Evolutionary conservation across 2,797 vertebrate genomes (phyloP), one percentile per base, ranked within the genome.

Genomic region (Discoglossus pictus): DNA sequence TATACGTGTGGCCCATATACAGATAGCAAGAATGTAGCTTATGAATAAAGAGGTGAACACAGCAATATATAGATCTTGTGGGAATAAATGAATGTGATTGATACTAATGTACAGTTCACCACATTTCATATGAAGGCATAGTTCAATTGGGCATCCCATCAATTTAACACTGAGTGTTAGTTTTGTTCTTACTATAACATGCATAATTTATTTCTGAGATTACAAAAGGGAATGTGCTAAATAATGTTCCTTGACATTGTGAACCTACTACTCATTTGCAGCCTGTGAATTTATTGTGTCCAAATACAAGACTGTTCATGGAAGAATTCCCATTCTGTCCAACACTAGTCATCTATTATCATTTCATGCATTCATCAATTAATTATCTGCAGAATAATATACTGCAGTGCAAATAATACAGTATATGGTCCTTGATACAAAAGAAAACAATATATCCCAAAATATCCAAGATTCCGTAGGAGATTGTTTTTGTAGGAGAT

Each of bases 61-160:
- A 2, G 8, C 34, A 11, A 42, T 24, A 2, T 13, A 6, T 5
- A 15, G 54, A 59, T 55, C 62, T 43, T 51, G 16, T 1, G 52
- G 24, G 63, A 24, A 56, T n/a, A 56, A 56, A 56, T 48, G 18
- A 66, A 39, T 2, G 8, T 52, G 65, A 52, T 43, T 61, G 65
- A 34, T 52, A 35, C 18, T 44, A 60, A 68, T 52, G 46, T 27
- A 25, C 36, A 13, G 47, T 35, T 21, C 40, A n/a, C 40, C n/a
- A 18, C 16, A 9, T 46, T 39, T 43, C 39, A 43, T 2, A 12
- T 39, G 25, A 16, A 7, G 13, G 40, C 21, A 31, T 12, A 11
- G 39, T 65, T 65, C 40, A 50, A 65, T 13, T 24, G 52, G 62
- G 25, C 8, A 4, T 17, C 53, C 43, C 52, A 56, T 56, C 42